Evolutionary conservation across 2,113 vertebrate genomes (phyloP), one percentile per base, ranked within the genome.

Genomic region (Urocynchramus pylzowi): DNA sequence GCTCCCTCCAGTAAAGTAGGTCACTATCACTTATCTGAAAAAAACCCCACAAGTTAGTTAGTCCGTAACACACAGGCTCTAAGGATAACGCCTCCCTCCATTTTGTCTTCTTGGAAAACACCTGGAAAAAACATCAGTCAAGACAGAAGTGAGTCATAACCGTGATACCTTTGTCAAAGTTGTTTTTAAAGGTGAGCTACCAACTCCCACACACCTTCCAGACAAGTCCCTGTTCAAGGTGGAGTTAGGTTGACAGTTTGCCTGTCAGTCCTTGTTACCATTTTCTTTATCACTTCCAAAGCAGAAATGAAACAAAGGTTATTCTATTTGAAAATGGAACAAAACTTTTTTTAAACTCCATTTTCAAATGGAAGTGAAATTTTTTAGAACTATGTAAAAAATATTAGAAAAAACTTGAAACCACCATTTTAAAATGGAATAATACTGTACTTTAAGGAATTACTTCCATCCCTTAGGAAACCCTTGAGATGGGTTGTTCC

Each of bases 1-100:
- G 97, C 7, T 98, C 98, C 50, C 98, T 98, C 99, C 99, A 99
- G 69, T 98, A 98, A 85, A 98, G 97, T 11, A 99, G 98, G 86
- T 99, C 99, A 4, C 92, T 60, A 42, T 99, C 98, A 1, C 98
- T 98, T 80, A 99, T 98, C 99, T 99, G 97, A 27, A 14, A 37
- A 45, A 26, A 26, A 9, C 20, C 2, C 24, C 45, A 26, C 1
- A 39, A 60, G 7, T 39, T 49, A 17, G 3, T 73, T 14, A 60
- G 42, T 21, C 49, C 31, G 7, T 35, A 49, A 69, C 26, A 79
- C 20, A 45, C 1, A 28, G 14, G 12, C 28, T 65, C 37, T 14
- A 9, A 64, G 50, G 22, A 11, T 9, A 65, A 49, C 4, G 11
- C 16, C 35, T 71, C 24, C 42, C 6, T 83, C 39, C 9, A 21